These are phyloP conservation scores for Lapara coniferarum DNA, from an alignment of 2,888 invertebrate species.

Conservation along the genomic window DNA sequence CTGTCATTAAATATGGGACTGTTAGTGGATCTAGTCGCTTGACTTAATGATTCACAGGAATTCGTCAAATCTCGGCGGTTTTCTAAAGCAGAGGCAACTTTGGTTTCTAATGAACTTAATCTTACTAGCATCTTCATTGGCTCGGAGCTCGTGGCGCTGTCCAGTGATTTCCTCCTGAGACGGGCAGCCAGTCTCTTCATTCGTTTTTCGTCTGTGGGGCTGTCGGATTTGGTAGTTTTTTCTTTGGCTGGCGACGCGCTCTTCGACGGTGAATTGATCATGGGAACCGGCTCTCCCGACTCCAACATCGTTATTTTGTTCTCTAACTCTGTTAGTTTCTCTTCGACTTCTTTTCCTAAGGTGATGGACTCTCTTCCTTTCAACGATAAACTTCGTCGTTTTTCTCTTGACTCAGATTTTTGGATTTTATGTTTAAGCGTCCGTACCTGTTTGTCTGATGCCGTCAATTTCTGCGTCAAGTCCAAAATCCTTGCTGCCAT, in stretches of 20 bases:
- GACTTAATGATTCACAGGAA: constrained; percentile 84
- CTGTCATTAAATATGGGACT: constrained; percentile 62
- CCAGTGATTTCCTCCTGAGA: constrained; percentile 89
- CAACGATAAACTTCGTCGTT: constrained; percentile 91
- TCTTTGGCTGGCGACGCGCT: constrained; percentile 82
- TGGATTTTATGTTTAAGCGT: constrained; percentile 91
- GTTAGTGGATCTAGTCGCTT: constrained; percentile 67
- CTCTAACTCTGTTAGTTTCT: constrained; percentile 91
- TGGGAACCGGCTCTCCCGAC: constrained; percentile 70
- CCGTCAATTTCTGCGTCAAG: constrained; percentile 90
- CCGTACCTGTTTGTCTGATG: constrained; percentile 92
- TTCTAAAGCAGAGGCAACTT: constrained; percentile 86
- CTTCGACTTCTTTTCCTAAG: constrained; percentile 92
- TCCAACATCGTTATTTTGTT: constrained; percentile 89
- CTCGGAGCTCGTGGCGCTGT: constrained; percentile 90
- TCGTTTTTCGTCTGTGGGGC: constrained; percentile 75
- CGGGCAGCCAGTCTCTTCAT: constrained; percentile 82
- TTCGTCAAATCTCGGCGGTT: constrained; percentile 74
- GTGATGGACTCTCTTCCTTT: constrained; percentile 92
- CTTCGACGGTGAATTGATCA: constrained; percentile 78
- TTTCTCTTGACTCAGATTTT: constrained; percentile 89
- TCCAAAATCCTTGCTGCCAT: constrained; percentile 94
- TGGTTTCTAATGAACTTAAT: constrained; percentile 89
- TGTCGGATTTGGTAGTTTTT: constrained; percentile 78
- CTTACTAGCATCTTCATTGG: constrained; percentile 91